These are phyloP conservation scores for Heliconius aoede DNA, from an alignment of 2,888 invertebrate genomes.

Conservation along the genomic window DNA sequence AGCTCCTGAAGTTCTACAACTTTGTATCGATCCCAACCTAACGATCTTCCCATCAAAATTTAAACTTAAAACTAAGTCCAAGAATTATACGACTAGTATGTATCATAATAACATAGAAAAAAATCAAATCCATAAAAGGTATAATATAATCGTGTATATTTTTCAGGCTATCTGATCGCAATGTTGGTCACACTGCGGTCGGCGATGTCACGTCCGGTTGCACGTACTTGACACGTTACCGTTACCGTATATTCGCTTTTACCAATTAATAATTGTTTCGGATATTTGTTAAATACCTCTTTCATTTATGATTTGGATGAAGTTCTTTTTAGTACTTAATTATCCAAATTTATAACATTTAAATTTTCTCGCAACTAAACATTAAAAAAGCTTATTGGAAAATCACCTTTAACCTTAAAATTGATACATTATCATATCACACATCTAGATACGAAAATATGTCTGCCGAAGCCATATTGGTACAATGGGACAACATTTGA, in stretches of 20 bases:
- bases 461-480: no score
- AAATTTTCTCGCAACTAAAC: no score
- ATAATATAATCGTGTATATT: not conserved
- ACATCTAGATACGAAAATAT: no score
- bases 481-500: no score
- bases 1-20: no score
- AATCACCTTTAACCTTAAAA: no score
- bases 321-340: not conserved
- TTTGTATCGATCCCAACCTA: no score
- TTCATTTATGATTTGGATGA: not conserved
- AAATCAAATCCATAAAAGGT: not conserved
- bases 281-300: slow-evolving; percentile 11
- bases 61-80: not conserved
- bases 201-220: slow-evolving; percentile 42
- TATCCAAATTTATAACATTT: no score
- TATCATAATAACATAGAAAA: not conserved
- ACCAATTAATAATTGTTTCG: slow-evolving; percentile 22
- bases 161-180: slow-evolving; percentile 21
- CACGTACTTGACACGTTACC: slow-evolving; percentile 36
- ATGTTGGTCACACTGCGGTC: slow-evolving; percentile 39
- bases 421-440: no score
- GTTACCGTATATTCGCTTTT: slow-evolving; percentile 25
- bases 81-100: not conserved
- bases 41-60: no score
- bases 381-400: no score